Conservation (phyloP, 2,888 invertebrate species). For the Diplolepis rosae region DNA sequence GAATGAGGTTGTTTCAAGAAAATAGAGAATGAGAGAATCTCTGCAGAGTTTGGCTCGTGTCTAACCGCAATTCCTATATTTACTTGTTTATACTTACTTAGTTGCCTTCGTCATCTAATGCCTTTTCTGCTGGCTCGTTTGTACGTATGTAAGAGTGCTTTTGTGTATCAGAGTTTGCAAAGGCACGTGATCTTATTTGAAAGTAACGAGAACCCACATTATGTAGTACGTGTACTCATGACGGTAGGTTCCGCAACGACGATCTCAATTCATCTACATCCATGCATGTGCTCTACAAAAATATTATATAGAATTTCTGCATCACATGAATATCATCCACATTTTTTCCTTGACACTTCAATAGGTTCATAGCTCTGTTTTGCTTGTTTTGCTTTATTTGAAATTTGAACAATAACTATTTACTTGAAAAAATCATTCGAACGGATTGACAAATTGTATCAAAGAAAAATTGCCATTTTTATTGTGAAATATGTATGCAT, state of each 20-base stretch:
- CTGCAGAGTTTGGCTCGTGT: background rate
- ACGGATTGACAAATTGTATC: no score
- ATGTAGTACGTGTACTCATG: constrained; percentile 20
- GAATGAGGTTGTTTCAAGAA: background rate
- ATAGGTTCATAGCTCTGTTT: constrained; percentile 4
- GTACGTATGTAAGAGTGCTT: constrained; percentile 27
- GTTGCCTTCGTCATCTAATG: constrained; percentile 25
- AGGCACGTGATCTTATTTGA: constrained; percentile 31
- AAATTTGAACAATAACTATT: no score
- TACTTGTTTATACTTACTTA: constrained; percentile 30
- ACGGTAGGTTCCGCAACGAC: constrained; percentile 13
- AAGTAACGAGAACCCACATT: constrained; percentile 30
- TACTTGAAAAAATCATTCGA: no score
- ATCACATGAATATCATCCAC: constrained; percentile 11
- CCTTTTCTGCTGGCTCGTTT: constrained; percentile 3
- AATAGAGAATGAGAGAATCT: background rate
- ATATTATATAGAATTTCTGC: constrained; percentile 18
- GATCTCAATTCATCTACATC: constrained; percentile 28
- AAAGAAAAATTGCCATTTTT: no score
- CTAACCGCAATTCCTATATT: constrained; percentile 14
- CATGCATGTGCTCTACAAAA: constrained; percentile 23
- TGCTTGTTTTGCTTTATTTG: no score
- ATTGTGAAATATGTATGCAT: no score
- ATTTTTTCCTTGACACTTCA: background rate
- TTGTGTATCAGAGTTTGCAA: constrained; percentile 27